phyloP scores from a whole-genome alignment of 2,113 vertebrate species.

The Dipodomys spectabilis region DNA sequence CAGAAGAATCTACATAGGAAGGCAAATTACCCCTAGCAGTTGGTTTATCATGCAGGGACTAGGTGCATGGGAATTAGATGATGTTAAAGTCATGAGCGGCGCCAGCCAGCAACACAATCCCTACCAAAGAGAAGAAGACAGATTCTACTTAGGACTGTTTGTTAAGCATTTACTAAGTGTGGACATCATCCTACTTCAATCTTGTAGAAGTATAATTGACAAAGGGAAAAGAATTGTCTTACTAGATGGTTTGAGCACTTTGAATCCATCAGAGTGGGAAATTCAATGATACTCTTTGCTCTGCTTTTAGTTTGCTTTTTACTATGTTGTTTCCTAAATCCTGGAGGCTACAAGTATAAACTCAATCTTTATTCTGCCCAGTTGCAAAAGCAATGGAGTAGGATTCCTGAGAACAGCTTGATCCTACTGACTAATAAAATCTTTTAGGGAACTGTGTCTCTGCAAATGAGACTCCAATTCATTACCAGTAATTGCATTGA shows the following conservation, averaged over 20 bases:
- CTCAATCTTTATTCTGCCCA: not conserved
- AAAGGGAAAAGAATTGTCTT: not conserved
- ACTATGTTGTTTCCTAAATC: not conserved
- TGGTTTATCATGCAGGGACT: not conserved
- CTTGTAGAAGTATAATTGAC: not conserved
- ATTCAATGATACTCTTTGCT: not conserved
- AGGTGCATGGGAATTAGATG: not conserved
- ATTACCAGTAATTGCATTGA: not conserved
- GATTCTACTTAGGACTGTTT: not conserved
- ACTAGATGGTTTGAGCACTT: not conserved
- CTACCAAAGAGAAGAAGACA: not conserved
- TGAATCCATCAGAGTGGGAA: not conserved
- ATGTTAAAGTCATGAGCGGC: not conserved
- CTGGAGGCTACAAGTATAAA: not conserved
- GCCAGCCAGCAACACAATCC: not conserved
- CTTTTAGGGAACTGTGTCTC: not conserved
- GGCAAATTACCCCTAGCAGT: slow-evolving; percentile 11
- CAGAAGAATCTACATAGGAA: not conserved
- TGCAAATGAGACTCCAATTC: slow-evolving; percentile 12
- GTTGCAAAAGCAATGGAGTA: slow-evolving; percentile 15
- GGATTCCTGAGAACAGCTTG: not conserved
- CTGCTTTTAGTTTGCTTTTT: not conserved
- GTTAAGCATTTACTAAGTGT: not conserved
- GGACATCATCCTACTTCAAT: not conserved
- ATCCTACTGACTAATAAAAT: slow-evolving; percentile 2